Evolutionary conservation across 2,888 invertebrate genomes (phyloP).

Genomic region (Polyploca ridens): DNA sequence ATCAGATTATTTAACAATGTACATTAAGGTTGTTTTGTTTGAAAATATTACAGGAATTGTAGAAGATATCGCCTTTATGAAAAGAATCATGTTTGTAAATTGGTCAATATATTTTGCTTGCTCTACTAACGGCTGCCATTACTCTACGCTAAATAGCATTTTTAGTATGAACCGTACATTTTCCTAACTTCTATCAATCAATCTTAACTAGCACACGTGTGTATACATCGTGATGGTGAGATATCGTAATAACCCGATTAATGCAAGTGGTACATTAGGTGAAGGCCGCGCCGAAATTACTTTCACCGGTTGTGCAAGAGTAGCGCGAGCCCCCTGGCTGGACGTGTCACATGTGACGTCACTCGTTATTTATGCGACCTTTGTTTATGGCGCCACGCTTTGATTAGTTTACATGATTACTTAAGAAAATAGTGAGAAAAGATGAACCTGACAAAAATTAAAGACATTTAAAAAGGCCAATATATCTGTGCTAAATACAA

Average conservation of each 20-base stretch:
- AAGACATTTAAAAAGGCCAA: too few relatives aligned
- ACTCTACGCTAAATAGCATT: too few relatives aligned
- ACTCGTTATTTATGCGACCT: background rate
- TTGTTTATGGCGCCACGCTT: background rate
- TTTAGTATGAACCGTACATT: background rate
- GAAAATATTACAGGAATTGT: too few relatives aligned
- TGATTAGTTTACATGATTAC: background rate
- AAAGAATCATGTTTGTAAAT: too few relatives aligned
- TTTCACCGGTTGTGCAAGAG: conserved; percentile 63
- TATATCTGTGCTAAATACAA: too few relatives aligned
- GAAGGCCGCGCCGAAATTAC: conserved; percentile 71
- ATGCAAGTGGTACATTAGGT: conserved; percentile 55
- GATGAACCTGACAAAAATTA: background rate
- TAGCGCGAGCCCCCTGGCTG: conserved; percentile 23
- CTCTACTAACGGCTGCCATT: too few relatives aligned
- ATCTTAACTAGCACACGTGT: conserved; percentile 4
- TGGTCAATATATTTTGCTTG: too few relatives aligned
- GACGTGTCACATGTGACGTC: conserved; percentile 19
- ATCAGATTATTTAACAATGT: too few relatives aligned
- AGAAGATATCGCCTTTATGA: too few relatives aligned
- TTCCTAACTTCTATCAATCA: conserved; percentile 15
- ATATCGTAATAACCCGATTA: conserved; percentile 43
- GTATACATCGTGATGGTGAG: conserved; percentile 28
- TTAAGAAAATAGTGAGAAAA: too few relatives aligned
- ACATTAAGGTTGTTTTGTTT: too few relatives aligned